Evolutionary conservation across 92 coral and sea anemone species (phyloP).

Genomic region (Epizoanthus ramosus): DNA sequence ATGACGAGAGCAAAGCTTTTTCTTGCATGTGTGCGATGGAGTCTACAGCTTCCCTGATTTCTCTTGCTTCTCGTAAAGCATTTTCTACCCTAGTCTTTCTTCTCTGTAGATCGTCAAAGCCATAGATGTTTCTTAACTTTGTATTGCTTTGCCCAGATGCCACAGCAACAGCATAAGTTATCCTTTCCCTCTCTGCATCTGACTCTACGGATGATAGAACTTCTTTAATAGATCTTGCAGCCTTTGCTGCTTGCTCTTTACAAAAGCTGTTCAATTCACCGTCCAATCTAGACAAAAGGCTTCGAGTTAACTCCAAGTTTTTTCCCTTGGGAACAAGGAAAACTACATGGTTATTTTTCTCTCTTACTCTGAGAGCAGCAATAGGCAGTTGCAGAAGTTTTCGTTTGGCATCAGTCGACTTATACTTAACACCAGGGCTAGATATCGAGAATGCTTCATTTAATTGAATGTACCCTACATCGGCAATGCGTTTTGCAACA

Average conservation of each 20-base stretch:
- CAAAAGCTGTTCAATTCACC: neutral
- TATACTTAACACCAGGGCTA: conserved; percentile 48
- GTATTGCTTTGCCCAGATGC: conserved; percentile 49
- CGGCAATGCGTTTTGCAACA: conserved; percentile 50
- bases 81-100: conserved; percentile 29
- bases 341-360: conserved; percentile 23
- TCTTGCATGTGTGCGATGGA: conserved; percentile 44
- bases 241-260: neutral
- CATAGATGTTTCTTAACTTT: conserved; percentile 47
- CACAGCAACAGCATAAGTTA: conserved; percentile 48
- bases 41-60: conserved; percentile 43
- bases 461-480: conserved; percentile 52
- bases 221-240: conserved; percentile 31
- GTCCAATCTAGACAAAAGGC: conserved; percentile 27
- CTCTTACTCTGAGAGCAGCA: conserved; percentile 47
- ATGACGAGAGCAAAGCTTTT: conserved; percentile 30
- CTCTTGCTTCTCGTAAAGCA: conserved; percentile 26
- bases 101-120: conserved; percentile 27
- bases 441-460: conserved; percentile 44
- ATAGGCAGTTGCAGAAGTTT: conserved; percentile 62
- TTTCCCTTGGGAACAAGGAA: conserved; percentile 28
- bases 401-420: conserved; percentile 46
- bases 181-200: conserved; percentile 52
- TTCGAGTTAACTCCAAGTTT: conserved; percentile 23
- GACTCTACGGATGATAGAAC: conserved; percentile 49